Evolutionary conservation across 23 tunicate genomes (phyloP), one percentile per base, ranked within the genome.

Genomic region (Clavelina lepadiformis): DNA sequence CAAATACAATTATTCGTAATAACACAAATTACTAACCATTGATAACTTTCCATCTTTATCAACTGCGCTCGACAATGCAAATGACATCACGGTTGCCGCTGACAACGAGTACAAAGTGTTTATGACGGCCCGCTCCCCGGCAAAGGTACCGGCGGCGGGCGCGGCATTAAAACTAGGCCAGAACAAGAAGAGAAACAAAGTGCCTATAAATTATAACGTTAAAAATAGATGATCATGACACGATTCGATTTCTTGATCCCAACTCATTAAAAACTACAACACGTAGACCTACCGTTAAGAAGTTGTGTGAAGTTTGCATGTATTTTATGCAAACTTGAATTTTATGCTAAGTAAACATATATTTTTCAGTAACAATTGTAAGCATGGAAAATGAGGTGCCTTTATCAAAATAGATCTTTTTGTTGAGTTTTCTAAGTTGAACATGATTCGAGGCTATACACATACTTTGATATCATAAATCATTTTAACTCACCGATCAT

Each of bases 131-230:
- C 94, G 79, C 23, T 87, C 74, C 24, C 95, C 92, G 1, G 61
- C 51, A 35, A 84, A 64, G 29, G 72, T 86, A 26, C 85, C 99
- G 18, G 77, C 74, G 1, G 95, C 99, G 1, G 99, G 99, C 3
- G 83, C 95, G 1, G 83, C 94, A 72, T 94, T 94, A 55, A 94
- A 94, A 51, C 91, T 80, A 0, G 99, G 99, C 99, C 99, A 94
- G 68, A 72, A 94, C 51, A 94, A 52, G 95, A 95, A 94, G 33
- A 94, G 73, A 38, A 94, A 94, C 2, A 94, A 32, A 33, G 99
- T 94, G 1, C 86, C 86, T 80, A 34, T 20, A 65, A 44, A 50
- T 13, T 19, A 59, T 38, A 5, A 41, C 49, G 15, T 8, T 15
- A 41, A 41, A 8, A 41, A 41, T 41, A n/a, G n/a, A n/a, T n/a